Evolutionary conservation across 2,888 invertebrate species (phyloP), one percentile per base, ranked within the genome.

Genomic region (Drosophila demipolita): DNA sequence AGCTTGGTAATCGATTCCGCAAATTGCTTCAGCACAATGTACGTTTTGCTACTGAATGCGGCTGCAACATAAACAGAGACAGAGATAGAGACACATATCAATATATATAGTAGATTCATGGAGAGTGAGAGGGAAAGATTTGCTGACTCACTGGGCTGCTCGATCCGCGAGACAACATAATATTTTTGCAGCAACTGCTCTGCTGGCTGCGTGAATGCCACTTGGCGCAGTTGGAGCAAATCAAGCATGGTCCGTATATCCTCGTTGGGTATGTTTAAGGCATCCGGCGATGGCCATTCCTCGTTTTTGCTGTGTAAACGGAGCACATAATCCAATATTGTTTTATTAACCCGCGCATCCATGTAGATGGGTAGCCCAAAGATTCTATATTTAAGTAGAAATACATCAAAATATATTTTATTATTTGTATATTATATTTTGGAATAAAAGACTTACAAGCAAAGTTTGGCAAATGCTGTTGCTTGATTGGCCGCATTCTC

Each of bases 131-230:
- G n/a, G 26, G 42, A 3, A 49, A 48, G 35, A 45, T 58, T 4
- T 32, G 52, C 69, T 70, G 70, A 92, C 94, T 92, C 26, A 92
- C 94, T 92, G 26, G 93, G 91, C 49, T 93, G 90, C 26, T 91
- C 86, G 36, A 89, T 84, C 57, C 94, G 91, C 12, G 93, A 92
- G 12, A 93, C 92, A 0, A 94, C 92, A 83, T 93, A 94, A 80
- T 94, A 94, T 61, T 93, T 92, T 67, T 92, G 92, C 17, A 94
- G 87, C 64, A 94, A 80, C 17, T 89, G 75, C 8, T 90, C 82
- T 0, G 94, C 94, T 23, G 90, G 87, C 6, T 75, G 29, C 0
- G 87, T 80, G 4, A 92, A 77, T 15, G 79, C 67, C 0, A 91
- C 83, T 50, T 84, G 70, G 1, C 86, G 80, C 55, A 89, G 90